A percentile compares a stretch with the other conserved stretches of the same genome.
Conservation (phyloP, 2,113 vertebrate genomes). For the Asarcornis scutulata region DNA sequence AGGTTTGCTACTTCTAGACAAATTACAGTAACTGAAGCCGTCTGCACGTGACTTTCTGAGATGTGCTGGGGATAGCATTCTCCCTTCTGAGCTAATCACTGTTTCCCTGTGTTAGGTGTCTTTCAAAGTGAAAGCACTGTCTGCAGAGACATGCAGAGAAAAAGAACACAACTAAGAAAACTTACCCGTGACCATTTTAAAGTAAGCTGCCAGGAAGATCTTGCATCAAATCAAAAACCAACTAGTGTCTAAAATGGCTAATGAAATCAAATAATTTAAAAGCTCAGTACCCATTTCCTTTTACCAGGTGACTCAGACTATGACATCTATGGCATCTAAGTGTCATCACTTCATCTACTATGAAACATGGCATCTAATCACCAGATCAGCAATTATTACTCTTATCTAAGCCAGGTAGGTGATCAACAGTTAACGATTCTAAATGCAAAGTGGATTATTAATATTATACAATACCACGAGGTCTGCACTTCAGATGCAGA, state of each 20-base stretch:
- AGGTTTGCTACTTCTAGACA: background rate
- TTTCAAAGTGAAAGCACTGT: background rate
- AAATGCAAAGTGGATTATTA: background rate
- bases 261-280: background rate
- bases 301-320: background rate
- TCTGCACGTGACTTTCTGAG: background rate
- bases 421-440: background rate
- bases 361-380: background rate
- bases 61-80: background rate
- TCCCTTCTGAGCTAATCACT: background rate
- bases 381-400: background rate
- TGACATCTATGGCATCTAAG: background rate
- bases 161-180: background rate
- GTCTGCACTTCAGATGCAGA: background rate
- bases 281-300: background rate
- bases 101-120: background rate
- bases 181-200: background rate
- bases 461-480: background rate
- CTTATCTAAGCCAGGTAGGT: background rate
- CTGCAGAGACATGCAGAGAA: background rate
- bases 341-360: no score
- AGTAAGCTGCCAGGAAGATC: background rate
- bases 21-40: background rate
- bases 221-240: background rate
- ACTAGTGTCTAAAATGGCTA: background rate